A percentile compares a stretch with the other conserved stretches of the same genome.
Evolutionary conservation across 2,113 vertebrate genomes (phyloP).

Genomic region (Phaetusa simplex): DNA sequence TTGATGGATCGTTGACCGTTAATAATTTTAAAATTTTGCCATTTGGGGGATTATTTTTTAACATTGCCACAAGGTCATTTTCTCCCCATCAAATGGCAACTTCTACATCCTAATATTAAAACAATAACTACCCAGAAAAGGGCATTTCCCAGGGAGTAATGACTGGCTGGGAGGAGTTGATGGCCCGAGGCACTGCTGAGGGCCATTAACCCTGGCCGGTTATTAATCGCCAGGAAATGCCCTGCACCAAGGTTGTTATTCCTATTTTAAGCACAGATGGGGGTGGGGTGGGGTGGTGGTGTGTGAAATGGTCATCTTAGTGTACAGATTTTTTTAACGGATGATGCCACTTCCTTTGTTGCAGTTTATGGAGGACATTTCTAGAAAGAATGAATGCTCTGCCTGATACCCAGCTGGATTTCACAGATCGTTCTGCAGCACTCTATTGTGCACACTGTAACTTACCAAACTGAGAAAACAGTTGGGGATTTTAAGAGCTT

Average conservation of each 20-base stretch:
- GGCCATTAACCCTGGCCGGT: slow-evolving; percentile 42
- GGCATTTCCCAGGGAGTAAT: slow-evolving; percentile 57
- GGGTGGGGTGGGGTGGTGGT: too few species aligned
- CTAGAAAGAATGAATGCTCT: neutral
- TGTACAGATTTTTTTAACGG: neutral
- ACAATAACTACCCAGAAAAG: slow-evolving; percentile 27
- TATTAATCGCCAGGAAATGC: slow-evolving; percentile 51
- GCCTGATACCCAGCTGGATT: neutral
- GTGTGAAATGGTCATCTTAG: neutral
- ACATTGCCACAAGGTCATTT: neutral
- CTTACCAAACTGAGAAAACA: neutral
- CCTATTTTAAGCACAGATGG: slow-evolving; percentile 43
- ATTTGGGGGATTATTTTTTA: neutral
- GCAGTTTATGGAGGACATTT: neutral
- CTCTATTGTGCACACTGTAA: neutral
- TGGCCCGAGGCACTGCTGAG: slow-evolving; percentile 56
- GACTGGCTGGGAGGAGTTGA: slow-evolving; percentile 54
- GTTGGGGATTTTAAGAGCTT: neutral
- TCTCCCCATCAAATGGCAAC: neutral
- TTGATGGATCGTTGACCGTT: neutral
- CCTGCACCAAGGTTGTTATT: slow-evolving; percentile 44
- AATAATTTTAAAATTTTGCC: neutral
- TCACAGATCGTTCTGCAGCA: neutral
- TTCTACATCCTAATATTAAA: slow-evolving; percentile 34
- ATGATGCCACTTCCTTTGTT: slow-evolving; percentile 14